phyloP scores from a whole-genome alignment of 2,113 vertebrate genomes.

The Lamprotornis superbus region DNA sequence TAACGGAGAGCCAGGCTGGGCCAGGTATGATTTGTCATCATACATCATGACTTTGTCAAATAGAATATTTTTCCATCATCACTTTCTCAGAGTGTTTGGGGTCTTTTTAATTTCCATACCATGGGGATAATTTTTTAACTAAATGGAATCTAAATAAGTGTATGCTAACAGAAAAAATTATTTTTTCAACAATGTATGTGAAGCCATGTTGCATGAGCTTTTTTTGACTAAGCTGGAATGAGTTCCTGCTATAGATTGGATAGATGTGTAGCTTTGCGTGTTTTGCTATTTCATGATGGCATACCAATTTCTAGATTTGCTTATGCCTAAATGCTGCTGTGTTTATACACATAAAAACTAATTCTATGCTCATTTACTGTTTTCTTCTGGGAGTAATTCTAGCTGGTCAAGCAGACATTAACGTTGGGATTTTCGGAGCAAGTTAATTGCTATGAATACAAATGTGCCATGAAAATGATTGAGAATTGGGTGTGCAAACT shows the following conservation, averaged over 20 bases:
- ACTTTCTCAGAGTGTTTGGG: not conserved
- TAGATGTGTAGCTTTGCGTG: slow-evolving; percentile 1
- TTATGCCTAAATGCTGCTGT: slow-evolving; percentile 43
- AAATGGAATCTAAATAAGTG: not conserved
- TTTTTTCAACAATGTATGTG: not conserved
- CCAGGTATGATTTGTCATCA: slow-evolving; percentile 15
- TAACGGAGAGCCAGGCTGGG: slow-evolving; percentile 25
- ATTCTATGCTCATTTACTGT: not conserved
- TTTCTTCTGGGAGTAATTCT: slow-evolving; percentile 51
- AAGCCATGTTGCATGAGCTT: slow-evolving; percentile 47
- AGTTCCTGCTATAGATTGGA: slow-evolving; percentile 3
- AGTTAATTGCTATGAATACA: not conserved
- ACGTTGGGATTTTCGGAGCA: not conserved
- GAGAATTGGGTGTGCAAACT: not conserved
- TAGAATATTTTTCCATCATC: not conserved
- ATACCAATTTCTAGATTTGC: slow-evolving; percentile 30
- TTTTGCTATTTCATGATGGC: slow-evolving; percentile 22
- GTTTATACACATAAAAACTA: slow-evolving; percentile 1
- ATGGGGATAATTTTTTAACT: not conserved
- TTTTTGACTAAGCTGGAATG: slow-evolving; percentile 28
- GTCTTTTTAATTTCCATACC: not conserved
- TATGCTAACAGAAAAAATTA: not conserved
- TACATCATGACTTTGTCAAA: slow-evolving; percentile 23
- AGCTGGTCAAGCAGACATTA: not conserved
- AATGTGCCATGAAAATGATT: not conserved